Base-by-base conservation (phyloP, 2,888 invertebrate genomes). In the Drosophila barbarae region DNA sequence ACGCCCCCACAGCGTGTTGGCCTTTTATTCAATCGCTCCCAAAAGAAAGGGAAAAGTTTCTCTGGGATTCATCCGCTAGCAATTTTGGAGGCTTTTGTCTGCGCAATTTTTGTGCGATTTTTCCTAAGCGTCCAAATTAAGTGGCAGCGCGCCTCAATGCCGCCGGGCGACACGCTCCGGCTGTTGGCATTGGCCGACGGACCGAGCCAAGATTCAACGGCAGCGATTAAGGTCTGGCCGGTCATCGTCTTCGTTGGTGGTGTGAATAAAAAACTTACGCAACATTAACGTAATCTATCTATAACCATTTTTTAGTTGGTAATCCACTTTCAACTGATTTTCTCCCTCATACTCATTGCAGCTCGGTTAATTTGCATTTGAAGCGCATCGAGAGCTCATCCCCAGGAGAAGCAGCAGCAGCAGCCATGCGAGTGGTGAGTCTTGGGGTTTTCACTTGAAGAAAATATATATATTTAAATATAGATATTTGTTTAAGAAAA, bases 391-490 rank as follows among this genome's bases (percentile, higher is more conserved):
- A 70, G 49, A 70, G 54, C 69, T 35, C 68, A 53, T 53, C 63
- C 26, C 47, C 32, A 7, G 50, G 35, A 53, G 58, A 49, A 64
- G 70, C 61, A 69, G 58, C 55, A 60, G 58, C 55, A 60, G 70
- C 77, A 73, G 65, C 66, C 63, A 59, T 72, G 71, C 70, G 55
- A 61, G 44, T 83, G 88, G 88, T 89, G 76, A 88, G 87, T 63
- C 26, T 3, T 9, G 32, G 9, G 9, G 30, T 13, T 32, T 47
- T 32, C 49, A 54, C 23, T 23, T 15, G n/a, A 13, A 23, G 7
- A 44, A 44, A 32, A 5, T n/a, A 8, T 32, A 8, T 32, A 6
- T 44, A 5, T 5, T 26, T 8, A 28, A 18, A 42, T 26, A 5
- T n/a, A 5, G 1, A 13, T 10, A 42, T 28, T 15, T 15, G 3